These are phyloP conservation scores for Planococcus citri DNA, from an alignment of 1,140 invertebrate genomes.

Conservation along the genomic window DNA sequence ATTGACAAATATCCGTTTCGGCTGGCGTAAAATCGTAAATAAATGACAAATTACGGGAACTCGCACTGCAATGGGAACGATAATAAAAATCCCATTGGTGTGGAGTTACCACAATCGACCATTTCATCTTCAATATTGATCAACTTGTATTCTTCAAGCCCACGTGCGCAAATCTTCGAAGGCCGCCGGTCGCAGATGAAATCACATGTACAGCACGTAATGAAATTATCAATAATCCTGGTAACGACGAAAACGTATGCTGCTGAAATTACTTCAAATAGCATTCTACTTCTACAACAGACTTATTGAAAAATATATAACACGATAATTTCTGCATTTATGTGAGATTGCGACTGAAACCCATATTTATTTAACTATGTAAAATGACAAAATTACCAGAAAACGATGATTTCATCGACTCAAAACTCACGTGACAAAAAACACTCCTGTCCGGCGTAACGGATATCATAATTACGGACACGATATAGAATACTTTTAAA, in stretches of 20 bases:
- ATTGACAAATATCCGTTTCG: background rate
- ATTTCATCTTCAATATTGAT: background rate
- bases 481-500: background rate
- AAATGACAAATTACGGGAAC: constrained; percentile 14
- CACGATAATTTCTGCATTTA: too few relatives aligned
- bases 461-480: background rate
- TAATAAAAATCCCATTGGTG: constrained; percentile 11
- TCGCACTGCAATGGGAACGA: background rate
- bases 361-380: too few relatives aligned
- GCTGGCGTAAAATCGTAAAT: background rate
- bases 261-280: too few relatives aligned
- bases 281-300: too few relatives aligned
- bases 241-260: too few relatives aligned
- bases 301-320: too few relatives aligned
- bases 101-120: constrained; percentile 12
- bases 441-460: background rate
- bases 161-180: too few relatives aligned
- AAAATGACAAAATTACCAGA: background rate
- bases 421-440: background rate
- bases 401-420: background rate
- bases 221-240: too few relatives aligned
- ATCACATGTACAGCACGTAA: too few relatives aligned
- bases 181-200: too few relatives aligned
- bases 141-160: too few relatives aligned
- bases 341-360: too few relatives aligned